Evolutionary conservation across 1,140 invertebrate genomes (phyloP).

Genomic region (Danaus melanippus): DNA sequence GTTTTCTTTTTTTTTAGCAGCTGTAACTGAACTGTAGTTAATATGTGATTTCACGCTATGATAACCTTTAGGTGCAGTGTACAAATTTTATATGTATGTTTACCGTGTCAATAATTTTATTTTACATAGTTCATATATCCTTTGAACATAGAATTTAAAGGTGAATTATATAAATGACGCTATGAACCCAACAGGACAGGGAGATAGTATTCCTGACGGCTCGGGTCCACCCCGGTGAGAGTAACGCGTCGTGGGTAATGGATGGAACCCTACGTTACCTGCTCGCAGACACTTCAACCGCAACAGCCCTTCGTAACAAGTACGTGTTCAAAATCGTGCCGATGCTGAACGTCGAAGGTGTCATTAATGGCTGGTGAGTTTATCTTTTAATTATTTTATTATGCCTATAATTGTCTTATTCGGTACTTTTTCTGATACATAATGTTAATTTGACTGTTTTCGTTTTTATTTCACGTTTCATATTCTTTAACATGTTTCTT

Average conservation of each 20-base stretch:
- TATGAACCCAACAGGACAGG: slow-evolving; percentile 68
- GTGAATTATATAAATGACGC: too few species aligned
- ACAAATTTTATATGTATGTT: not conserved
- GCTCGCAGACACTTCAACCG: slow-evolving; percentile 73
- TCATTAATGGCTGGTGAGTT: slow-evolving; percentile 89
- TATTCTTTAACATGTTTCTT: too few species aligned
- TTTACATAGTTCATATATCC: not conserved
- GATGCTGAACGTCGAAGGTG: slow-evolving; percentile 91
- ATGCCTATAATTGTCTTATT: too few species aligned
- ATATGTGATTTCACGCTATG: not conserved
- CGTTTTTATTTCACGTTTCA: too few species aligned
- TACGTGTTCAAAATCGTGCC: slow-evolving; percentile 91
- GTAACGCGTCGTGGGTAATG: slow-evolving; percentile 92
- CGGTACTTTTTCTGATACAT: too few species aligned
- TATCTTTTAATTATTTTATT: not conserved
- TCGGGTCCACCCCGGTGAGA: slow-evolving; percentile 91
- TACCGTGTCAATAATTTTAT: not conserved
- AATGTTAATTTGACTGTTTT: too few species aligned
- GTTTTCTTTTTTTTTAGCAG: too few species aligned
- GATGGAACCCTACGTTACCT: slow-evolving; percentile 84
- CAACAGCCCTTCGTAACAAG: slow-evolving; percentile 76
- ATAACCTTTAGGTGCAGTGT: not conserved
- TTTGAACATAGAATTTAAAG: too few species aligned
- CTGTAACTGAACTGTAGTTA: too few species aligned
- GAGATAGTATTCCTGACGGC: slow-evolving; percentile 84